A percentile compares a stretch with the other conserved stretches of the same genome.
Conservation (phyloP, 2,888 invertebrate genomes). For the Liopterus haemorrhoidalis region DNA sequence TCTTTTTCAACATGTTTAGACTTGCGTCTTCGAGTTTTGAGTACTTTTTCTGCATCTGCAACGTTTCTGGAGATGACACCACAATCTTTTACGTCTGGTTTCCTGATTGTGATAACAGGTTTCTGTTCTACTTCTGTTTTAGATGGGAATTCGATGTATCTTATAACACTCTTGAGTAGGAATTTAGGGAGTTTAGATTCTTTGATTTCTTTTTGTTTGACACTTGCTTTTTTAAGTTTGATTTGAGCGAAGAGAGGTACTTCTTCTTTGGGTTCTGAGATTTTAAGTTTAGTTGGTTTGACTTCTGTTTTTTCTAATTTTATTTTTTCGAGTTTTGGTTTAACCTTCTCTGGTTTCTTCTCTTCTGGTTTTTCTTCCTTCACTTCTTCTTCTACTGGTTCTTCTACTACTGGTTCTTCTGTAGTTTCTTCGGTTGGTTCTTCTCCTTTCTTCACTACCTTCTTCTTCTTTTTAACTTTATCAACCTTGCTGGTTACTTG, state of each 20-base stretch:
- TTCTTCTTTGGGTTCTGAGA: slow-evolving; percentile 49
- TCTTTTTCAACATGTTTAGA: slow-evolving; percentile 39
- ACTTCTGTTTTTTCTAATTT: slow-evolving; percentile 54
- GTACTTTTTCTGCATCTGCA: slow-evolving; percentile 45
- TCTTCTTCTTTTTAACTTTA: slow-evolving; percentile 21
- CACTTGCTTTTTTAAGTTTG: slow-evolving; percentile 36
- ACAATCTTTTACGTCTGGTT: slow-evolving; percentile 39
- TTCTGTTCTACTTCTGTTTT: slow-evolving; percentile 37
- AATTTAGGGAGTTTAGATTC: slow-evolving; percentile 54
- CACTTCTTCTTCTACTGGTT: slow-evolving; percentile 20
- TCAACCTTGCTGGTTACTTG: slow-evolving; percentile 12
- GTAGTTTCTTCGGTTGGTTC: slow-evolving; percentile 29
- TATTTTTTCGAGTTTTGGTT: slow-evolving; percentile 18
- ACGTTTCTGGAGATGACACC: slow-evolving; percentile 49
- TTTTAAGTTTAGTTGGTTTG: slow-evolving; percentile 54
- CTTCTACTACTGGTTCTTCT: slow-evolving; percentile 19
- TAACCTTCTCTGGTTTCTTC: slow-evolving; percentile 7
- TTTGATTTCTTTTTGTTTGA: slow-evolving; percentile 36
- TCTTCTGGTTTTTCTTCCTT: slow-evolving; percentile 23
- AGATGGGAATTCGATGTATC: slow-evolving; percentile 47
- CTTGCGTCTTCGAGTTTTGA: slow-evolving; percentile 40
- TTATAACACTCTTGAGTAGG: slow-evolving; percentile 64
- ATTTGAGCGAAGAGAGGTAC: slow-evolving; percentile 57
- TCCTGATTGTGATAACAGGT: slow-evolving; percentile 39
- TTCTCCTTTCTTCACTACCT: slow-evolving; percentile 24